Evolutionary conservation across 2,888 invertebrate genomes (phyloP).

Genomic region (Lasioglossum figueresi): DNA sequence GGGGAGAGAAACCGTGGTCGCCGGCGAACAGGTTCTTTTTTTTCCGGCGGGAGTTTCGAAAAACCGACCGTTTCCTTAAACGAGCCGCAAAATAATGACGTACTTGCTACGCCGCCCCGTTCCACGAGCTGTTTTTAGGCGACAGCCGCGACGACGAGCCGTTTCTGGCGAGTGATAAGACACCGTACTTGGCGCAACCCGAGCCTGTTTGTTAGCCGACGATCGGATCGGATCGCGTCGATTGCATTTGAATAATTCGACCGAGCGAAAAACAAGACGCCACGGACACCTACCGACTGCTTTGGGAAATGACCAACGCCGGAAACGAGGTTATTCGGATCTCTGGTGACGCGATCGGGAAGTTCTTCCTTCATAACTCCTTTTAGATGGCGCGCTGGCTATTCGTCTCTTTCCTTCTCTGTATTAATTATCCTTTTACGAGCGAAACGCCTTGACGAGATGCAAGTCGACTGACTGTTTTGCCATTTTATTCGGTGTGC

Average conservation of each 20-base stretch:
- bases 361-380: background rate
- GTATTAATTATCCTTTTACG: background rate
- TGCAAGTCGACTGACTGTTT: background rate
- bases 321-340: constrained; percentile 8
- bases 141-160: background rate
- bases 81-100: constrained; percentile 72
- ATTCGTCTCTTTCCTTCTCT: background rate
- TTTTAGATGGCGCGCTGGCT: background rate
- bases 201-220: background rate
- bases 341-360: background rate
- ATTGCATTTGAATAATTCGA: constrained; percentile 18
- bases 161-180: constrained; percentile 31
- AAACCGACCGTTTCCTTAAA: constrained; percentile 72
- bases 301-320: background rate
- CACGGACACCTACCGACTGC: background rate
- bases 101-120: constrained; percentile 64
- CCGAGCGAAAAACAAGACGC: background rate
- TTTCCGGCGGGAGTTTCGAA: constrained; percentile 48
- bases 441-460: background rate
- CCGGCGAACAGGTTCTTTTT: constrained; percentile 51
- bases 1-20: background rate
- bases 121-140: constrained; percentile 55
- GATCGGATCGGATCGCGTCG: constrained; percentile 7
- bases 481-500: background rate
- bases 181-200: constrained; percentile 17